Evolutionary conservation across 2,797 vertebrate species (phyloP).

Genomic region (Myripristis murdjan): DNA sequence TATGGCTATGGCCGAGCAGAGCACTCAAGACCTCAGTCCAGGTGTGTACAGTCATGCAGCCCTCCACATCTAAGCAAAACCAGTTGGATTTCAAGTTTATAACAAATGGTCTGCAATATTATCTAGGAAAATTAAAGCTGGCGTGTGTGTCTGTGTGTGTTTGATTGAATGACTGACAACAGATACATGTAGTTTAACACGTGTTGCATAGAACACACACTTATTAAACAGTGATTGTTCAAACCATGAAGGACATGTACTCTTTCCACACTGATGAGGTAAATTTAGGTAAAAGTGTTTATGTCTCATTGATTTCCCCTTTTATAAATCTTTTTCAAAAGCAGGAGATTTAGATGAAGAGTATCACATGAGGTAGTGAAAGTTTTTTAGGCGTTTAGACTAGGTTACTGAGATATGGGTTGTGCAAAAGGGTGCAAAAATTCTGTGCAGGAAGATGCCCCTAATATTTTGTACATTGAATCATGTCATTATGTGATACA

Average conservation of each 20-base stretch:
- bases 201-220: not conserved
- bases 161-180: not conserved
- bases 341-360: no score
- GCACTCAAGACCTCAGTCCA: constrained; percentile 70
- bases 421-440: no score
- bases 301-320: not conserved
- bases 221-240: no score
- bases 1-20: constrained; percentile 57
- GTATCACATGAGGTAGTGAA: no score
- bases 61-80: not conserved
- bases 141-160: no score
- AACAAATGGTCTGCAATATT: not conserved
- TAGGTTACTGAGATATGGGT: no score
- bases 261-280: not conserved
- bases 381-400: no score
- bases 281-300: not conserved
- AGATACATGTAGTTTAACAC: not conserved
- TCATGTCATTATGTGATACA: not conserved
- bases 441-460: no score
- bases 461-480: no score
- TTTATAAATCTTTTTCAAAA: not conserved
- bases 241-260: no score
- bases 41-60: constrained; percentile 59
- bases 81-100: not conserved
- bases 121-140: no score